A percentile compares a stretch with the other conserved stretches of the same genome.
Evolutionary conservation across 2,888 invertebrate species (phyloP).

Genomic region (Rambutsinella grinnellia): DNA sequence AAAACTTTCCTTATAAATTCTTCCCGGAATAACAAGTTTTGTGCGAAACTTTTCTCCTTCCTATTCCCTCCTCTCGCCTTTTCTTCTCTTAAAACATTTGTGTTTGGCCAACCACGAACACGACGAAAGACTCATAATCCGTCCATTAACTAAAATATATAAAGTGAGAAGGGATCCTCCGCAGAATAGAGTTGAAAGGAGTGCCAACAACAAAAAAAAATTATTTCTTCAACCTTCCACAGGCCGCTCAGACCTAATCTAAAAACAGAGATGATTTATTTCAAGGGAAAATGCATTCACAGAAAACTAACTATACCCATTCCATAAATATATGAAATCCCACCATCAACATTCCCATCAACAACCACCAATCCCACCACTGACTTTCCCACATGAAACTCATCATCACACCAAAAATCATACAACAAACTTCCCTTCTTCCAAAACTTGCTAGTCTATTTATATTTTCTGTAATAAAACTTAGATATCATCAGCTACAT

Average conservation of each 20-base stretch:
- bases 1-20: constrained; percentile 7
- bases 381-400: background rate
- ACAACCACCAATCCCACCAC: background rate
- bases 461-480: background rate
- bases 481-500: background rate
- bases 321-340: background rate
- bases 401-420: too few relatives aligned
- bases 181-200: background rate
- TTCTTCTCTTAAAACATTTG: too few relatives aligned
- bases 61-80: background rate
- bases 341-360: background rate
- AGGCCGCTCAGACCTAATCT: background rate
- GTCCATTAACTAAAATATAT: background rate
- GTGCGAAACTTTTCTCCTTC: background rate
- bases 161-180: background rate
- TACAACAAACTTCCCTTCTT: background rate
- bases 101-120: background rate
- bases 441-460: background rate
- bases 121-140: background rate
- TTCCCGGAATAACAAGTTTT: background rate
- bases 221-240: background rate
- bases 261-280: constrained; percentile 15
- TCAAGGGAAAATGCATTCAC: background rate
- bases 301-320: background rate
- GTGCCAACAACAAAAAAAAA: background rate